These are phyloP conservation scores for Steinernema khuongi DNA, from an alignment of 1,140 invertebrate genomes.

Conservation along the genomic window DNA sequence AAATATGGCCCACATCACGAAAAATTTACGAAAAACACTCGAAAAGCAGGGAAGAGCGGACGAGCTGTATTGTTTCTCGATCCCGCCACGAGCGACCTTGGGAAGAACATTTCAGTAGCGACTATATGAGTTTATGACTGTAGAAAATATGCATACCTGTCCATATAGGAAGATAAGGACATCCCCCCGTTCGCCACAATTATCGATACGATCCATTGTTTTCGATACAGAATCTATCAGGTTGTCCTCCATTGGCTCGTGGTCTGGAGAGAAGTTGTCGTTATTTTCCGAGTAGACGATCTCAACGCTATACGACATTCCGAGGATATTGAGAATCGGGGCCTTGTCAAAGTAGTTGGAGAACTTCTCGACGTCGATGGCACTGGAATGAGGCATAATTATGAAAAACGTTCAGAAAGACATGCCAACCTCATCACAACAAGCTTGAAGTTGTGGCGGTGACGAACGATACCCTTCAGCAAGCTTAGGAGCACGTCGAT, in stretches of 20 bases:
- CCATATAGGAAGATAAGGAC: constrained; percentile 89
- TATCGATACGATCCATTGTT: constrained; percentile 79
- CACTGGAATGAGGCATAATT: constrained; percentile 73
- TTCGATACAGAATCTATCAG: constrained; percentile 66
- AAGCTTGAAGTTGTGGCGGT: constrained; percentile 84
- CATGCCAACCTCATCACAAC: constrained; percentile 67
- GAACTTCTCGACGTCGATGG: constrained; percentile 76
- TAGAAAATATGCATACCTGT: constrained; percentile 71
- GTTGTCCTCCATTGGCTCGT: not conserved
- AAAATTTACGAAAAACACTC: no score
- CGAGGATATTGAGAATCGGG: constrained; percentile 90
- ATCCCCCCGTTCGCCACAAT: constrained; percentile 77
- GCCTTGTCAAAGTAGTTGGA: constrained; percentile 85
- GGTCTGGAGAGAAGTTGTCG: not conserved
- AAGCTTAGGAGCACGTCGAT: constrained; percentile 62
- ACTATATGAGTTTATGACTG: no score
- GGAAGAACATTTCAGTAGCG: no score
- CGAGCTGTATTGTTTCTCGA: no score
- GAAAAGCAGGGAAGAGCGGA: no score
- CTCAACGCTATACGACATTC: constrained; percentile 72
- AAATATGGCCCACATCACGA: no score
- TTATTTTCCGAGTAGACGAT: constrained; percentile 97
- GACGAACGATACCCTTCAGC: constrained; percentile 76
- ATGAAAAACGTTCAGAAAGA: not conserved
- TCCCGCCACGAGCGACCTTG: no score